Evolutionary conservation across 2,797 vertebrate species (phyloP).

Genomic region (Sebastiscus tertius): DNA sequence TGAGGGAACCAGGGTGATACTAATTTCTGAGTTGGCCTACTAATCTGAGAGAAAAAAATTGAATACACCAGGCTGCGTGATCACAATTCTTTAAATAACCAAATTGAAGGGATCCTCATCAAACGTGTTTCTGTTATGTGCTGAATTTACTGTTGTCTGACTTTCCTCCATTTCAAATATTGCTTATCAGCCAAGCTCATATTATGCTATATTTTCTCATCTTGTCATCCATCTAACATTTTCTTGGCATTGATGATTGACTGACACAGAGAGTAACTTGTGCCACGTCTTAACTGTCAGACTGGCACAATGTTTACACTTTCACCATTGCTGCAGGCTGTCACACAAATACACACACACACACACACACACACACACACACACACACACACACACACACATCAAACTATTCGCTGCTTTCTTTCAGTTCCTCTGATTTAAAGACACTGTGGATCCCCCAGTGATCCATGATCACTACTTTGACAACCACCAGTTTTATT

Average conservation of each 20-base stretch:
- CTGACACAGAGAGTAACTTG: neutral
- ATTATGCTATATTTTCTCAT: neutral
- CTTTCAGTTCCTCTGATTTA: neutral
- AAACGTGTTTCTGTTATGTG: neutral
- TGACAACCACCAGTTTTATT: slow-evolving; percentile 17
- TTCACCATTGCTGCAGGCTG: neutral
- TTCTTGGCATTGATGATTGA: neutral
- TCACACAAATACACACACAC: neutral
- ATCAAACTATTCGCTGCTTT: neutral
- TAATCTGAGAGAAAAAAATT: too few relatives aligned
- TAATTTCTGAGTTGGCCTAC: too few relatives aligned
- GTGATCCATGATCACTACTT: slow-evolving; percentile 15
- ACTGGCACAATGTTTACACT: neutral
- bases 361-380: neutral
- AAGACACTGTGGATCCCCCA: neutral
- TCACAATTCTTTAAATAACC: too few relatives aligned
- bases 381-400: neutral
- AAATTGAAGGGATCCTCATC: neutral
- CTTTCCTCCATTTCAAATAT: neutral
- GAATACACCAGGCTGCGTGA: too few relatives aligned
- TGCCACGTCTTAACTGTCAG: neutral
- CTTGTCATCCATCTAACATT: neutral
- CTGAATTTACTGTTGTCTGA: neutral
- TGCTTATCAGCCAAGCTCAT: neutral
- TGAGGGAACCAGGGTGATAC: too few relatives aligned